These are phyloP conservation scores for Trialeurodes vaporariorum DNA, from an alignment of 1,140 invertebrate genomes.

Conservation along the genomic window DNA sequence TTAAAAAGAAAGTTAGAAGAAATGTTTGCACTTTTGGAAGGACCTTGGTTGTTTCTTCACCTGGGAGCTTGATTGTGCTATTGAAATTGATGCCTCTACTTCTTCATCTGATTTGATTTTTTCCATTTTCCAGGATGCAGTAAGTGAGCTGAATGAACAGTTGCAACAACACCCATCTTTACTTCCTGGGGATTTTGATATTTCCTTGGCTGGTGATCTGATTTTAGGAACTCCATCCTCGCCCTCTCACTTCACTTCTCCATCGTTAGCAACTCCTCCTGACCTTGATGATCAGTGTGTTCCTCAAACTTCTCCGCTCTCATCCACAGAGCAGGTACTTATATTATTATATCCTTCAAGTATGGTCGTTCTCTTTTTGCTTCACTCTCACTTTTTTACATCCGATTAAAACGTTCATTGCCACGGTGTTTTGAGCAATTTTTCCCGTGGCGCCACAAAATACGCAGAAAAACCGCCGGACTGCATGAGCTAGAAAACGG, in stretches of 20 bases:
- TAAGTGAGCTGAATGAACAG: constrained; percentile 65
- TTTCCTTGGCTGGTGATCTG: constrained; percentile 56
- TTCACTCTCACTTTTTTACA: no score
- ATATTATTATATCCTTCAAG: constrained; percentile 25
- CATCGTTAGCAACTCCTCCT: constrained; percentile 26
- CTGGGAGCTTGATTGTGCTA: no score
- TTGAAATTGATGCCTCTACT: no score
- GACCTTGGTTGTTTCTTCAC: no score
- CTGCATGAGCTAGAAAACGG: no score
- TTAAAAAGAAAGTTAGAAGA: no score
- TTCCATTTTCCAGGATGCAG: constrained; percentile 64
- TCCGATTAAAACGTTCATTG: no score
- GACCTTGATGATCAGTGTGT: constrained; percentile 42
- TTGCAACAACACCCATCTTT: constrained; percentile 80
- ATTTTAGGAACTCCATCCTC: constrained; percentile 41
- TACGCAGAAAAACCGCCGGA: no score
- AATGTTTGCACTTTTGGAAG: no score
- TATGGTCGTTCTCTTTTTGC: neutral
- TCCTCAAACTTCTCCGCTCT: constrained; percentile 40
- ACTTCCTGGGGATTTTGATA: constrained; percentile 82
- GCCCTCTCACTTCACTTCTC: constrained; percentile 24
- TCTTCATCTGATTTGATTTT: no score
- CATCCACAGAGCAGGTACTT: constrained; percentile 34
- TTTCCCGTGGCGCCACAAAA: no score
- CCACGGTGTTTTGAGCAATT: no score